phyloP scores from a whole-genome alignment of 2,113 vertebrate species.

The Acrocephalus arundinaceus region DNA sequence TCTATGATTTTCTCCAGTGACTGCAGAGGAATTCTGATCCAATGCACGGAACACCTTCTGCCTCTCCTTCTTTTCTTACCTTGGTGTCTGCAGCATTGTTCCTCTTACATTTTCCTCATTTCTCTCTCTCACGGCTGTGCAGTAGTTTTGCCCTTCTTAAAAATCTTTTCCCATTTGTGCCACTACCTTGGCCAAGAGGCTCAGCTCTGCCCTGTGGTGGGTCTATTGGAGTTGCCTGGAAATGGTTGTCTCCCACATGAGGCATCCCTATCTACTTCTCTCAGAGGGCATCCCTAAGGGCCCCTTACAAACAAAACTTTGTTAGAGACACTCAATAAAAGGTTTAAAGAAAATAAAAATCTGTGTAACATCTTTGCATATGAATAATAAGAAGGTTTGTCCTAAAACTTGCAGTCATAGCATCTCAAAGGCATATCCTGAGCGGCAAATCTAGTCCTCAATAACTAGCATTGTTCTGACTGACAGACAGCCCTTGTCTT shows the following conservation, averaged over 20 bases:
- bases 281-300: neutral
- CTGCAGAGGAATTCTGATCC: neutral
- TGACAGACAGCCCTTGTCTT: neutral
- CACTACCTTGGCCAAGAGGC: neutral
- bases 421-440: neutral
- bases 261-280: neutral
- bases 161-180: neutral
- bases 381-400: neutral
- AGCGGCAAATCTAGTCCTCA: neutral
- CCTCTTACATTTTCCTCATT: neutral
- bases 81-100: neutral
- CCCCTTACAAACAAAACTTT: neutral
- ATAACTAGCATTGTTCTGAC: neutral
- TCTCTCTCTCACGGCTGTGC: neutral
- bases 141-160: neutral
- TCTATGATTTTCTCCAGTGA: neutral
- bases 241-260: accelerated
- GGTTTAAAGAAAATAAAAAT: neutral
- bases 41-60: neutral
- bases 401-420: neutral
- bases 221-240: neutral
- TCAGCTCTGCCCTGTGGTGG: neutral
- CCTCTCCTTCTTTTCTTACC: neutral
- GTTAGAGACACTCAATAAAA: neutral
- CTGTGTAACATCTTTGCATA: neutral